These are phyloP conservation scores for Epizoanthus rinbou DNA, from an alignment of 92 coral and sea anemone species.

Conservation along the genomic window DNA sequence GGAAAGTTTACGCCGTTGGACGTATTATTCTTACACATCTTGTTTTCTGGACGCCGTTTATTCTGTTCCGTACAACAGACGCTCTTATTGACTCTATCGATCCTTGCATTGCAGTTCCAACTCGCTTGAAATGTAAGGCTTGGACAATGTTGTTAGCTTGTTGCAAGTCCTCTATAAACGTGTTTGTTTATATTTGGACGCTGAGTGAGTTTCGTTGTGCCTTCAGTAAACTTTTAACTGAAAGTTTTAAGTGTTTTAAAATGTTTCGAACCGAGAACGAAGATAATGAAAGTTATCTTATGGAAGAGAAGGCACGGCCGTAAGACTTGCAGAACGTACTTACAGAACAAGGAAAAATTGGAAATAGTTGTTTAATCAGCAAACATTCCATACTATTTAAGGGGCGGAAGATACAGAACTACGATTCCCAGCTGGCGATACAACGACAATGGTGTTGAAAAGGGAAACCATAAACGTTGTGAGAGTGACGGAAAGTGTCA, in stretches of 20 bases:
- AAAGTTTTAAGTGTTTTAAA: background rate
- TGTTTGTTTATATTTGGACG: slow-evolving; percentile 23
- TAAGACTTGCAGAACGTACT: no score
- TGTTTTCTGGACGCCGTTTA: slow-evolving; percentile 12
- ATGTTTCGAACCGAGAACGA: background rate
- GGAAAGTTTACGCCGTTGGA: slow-evolving; percentile 19
- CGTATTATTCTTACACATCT: slow-evolving; percentile 6
- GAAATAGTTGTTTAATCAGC: no score
- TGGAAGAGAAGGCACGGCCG: background rate
- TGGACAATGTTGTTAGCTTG: slow-evolving; percentile 5
- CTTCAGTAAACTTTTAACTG: background rate
- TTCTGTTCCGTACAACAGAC: background rate
- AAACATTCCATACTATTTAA: no score
- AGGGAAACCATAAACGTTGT: no score
- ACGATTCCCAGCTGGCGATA: no score
- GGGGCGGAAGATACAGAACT: no score
- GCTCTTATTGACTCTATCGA: slow-evolving; percentile 21
- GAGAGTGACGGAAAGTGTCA: no score
- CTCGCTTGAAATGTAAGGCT: background rate
- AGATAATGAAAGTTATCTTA: background rate
- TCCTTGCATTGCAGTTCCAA: slow-evolving; percentile 16
- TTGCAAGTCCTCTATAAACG: slow-evolving; percentile 14
- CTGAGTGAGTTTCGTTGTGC: background rate
- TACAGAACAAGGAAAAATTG: no score
- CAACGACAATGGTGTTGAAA: no score